Evolutionary conservation across 2,113 vertebrate species (phyloP), one percentile per base, ranked within the genome.

Genomic region (Apeltes quadracus): DNA sequence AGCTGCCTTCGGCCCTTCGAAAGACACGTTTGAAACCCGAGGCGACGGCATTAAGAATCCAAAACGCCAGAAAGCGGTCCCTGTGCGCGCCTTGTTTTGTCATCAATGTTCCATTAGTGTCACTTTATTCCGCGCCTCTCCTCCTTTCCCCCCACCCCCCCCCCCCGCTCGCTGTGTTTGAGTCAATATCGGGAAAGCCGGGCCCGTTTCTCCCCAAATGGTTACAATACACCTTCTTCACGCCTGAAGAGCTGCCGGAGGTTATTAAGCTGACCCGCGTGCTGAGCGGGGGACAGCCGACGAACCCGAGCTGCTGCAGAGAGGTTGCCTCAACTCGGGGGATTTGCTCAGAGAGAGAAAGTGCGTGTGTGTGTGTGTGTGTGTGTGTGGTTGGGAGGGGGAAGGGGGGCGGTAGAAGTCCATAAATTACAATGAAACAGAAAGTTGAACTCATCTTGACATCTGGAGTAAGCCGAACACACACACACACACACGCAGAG

Each of bases 21-120:
- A 89, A 87, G 92, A 91, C 89, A 82, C 79, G 79, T 55, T 5
- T 93, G 94, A 92, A 94, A 94, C 89, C 89, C 59, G 91, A 93
- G 89, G 93, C 92, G 65, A 71, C 84, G 71, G 83, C 89, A 91
- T 91, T 93, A 93, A 92, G 92, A 92, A 92, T 93, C 90, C 90
- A 94, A 92, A 93, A 93, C 72, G 88, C 72, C 59, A 88, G 87
- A 91, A 93, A 90, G 90, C 91, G 91, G 91, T 93, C 94, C 93
- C 89, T 36, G 75, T 71, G 88, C 92, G 87, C 92, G 71, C 88
- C 88, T 92, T 91, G 88, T 92, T 93, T 93, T 92, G 92, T 94
- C 94, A 94, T 94, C 91, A 91, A 67, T 91, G 90, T 78, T 92
- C 93, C 91, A 94, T 95, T 95, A 94, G 93, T 94, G 94, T 94